Percentiles rank a stretch among this genome's conserved stretches.
phyloP scores from a whole-genome alignment of 2,888 invertebrate species.

The Helleia helle region DNA sequence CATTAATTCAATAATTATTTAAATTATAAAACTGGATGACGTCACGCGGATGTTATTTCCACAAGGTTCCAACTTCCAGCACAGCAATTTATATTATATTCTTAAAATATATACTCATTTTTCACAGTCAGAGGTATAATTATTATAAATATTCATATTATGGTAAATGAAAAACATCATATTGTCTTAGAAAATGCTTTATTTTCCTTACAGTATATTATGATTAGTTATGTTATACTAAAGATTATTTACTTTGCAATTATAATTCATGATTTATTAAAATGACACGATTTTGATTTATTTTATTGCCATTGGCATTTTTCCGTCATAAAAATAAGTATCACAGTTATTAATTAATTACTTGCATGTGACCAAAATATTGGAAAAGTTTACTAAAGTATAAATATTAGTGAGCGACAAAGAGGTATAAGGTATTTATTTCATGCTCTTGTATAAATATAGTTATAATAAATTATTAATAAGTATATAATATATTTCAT shows the following conservation, averaged over 20 bases:
- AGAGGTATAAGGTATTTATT: slow-evolving; percentile 24
- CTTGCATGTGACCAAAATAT: slow-evolving; percentile 62
- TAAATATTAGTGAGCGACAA: slow-evolving; percentile 39
- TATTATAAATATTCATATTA: too few relatives aligned
- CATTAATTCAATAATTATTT: too few relatives aligned
- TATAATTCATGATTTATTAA: slow-evolving; percentile 24
- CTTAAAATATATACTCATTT: too few relatives aligned
- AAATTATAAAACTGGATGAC: too few relatives aligned
- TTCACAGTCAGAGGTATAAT: too few relatives aligned
- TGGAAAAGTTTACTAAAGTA: slow-evolving; percentile 37
- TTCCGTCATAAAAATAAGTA: slow-evolving; percentile 65
- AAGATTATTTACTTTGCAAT: slow-evolving; percentile 23
- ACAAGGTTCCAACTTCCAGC: too few relatives aligned
- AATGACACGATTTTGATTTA: slow-evolving; percentile 38
- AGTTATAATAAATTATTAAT: slow-evolving; percentile 16
- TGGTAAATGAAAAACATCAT: slow-evolving; percentile 10
- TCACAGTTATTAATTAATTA: slow-evolving; percentile 71
- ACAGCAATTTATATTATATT: too few relatives aligned
- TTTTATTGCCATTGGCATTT: slow-evolving; percentile 65
- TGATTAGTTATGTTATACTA: slow-evolving; percentile 17
- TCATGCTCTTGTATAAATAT: background rate
- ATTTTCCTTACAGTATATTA: slow-evolving; percentile 23
- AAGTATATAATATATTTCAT: slow-evolving; percentile 24
- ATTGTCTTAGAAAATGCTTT: slow-evolving; percentile 27
- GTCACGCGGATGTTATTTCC: too few relatives aligned